Base-by-base conservation (phyloP, 2,113 vertebrate species). In the Guaruba guarouba region DNA sequence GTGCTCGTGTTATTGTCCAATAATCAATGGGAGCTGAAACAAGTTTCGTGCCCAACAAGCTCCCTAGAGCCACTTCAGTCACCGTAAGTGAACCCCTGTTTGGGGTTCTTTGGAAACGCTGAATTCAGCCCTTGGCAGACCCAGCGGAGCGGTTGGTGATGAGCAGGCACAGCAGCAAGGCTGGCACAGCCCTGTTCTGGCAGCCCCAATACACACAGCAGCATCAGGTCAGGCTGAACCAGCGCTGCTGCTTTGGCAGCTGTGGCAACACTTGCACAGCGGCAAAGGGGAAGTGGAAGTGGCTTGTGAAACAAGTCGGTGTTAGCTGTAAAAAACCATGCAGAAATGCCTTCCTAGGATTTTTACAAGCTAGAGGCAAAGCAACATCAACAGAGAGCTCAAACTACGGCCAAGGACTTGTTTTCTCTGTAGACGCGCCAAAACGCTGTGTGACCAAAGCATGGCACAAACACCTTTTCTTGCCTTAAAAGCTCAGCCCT, bases 251-350 rank as follows among this genome's bases (percentile, higher is more conserved):
- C 76, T 48, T 76, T n/a, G 64, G 49, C 74, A 92, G 84, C 81
- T 91, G 59, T 39, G 75, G 68, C 54, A 87, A 73, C 20, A 29
- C 8, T 35, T 69, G 76, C 43, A 86, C 93, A 66, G 41, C 22
- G 33, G 69, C 55, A 24, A 28, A 22, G 46, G 44, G 86, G 74
- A 96, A 95, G 91, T 33, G 95, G 94, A 95, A 96, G 89, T 86
- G 93, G 79, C 57, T 95, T 95, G 59, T 11, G 9, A 91, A 95
- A 91, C 22, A 85, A 28, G 52, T n/a, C 4, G 3, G 73, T 4
- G 25, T 90, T 80, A 51, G 57, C 44, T 24, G 3, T 8, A n/a
- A 66, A 73, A 31, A 61, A 19, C 1, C 6, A 48, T 1, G 48
- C 49, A 92, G 69, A 95, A 94, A 75, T 3, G 0, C 14, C 66